Percentiles rank a stretch among this genome's conserved stretches.
phyloP scores from a whole-genome alignment of 1,140 invertebrate species.

The Lineus longissimus region DNA sequence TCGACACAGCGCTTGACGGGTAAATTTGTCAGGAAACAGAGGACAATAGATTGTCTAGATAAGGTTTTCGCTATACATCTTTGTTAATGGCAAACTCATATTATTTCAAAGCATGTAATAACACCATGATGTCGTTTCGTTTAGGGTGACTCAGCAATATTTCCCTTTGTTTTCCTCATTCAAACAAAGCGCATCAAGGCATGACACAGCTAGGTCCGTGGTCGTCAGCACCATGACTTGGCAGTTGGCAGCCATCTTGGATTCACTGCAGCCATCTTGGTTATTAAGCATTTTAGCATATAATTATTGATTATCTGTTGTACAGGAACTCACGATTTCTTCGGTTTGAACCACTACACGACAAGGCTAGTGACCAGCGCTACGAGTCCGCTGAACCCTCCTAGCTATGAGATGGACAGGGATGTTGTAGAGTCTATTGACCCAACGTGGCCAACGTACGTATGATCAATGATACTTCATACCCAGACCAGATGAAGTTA shows the following conservation, averaged over 20 bases:
- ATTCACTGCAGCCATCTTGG: conserved; percentile 22
- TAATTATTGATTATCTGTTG: conserved; percentile 3
- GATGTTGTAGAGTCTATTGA: conserved; percentile 21
- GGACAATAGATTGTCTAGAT: too few species aligned
- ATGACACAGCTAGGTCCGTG: not conserved
- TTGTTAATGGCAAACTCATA: too few species aligned
- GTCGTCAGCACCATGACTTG: not conserved
- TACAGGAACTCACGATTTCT: conserved; percentile 40
- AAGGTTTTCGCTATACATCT: too few species aligned
- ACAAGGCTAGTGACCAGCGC: conserved; percentile 27
- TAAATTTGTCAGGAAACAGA: too few species aligned
- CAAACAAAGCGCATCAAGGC: not conserved
- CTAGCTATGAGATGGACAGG: conserved; percentile 26
- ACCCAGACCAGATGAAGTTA: too few species aligned
- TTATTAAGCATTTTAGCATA: not conserved
- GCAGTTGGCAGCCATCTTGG: conserved; percentile 18
- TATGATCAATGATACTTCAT: too few species aligned
- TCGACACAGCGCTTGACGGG: too few species aligned
- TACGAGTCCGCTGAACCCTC: conserved; percentile 16
- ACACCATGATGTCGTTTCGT: not conserved
- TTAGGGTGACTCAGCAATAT: not conserved
- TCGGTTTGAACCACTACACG: conserved; percentile 47
- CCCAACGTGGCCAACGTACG: conserved; percentile 28
- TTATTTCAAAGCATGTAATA: too few species aligned
- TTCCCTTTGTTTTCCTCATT: not conserved